Evolutionary conservation across 2,888 invertebrate genomes (phyloP).

Genomic region (Panopea generosa): DNA sequence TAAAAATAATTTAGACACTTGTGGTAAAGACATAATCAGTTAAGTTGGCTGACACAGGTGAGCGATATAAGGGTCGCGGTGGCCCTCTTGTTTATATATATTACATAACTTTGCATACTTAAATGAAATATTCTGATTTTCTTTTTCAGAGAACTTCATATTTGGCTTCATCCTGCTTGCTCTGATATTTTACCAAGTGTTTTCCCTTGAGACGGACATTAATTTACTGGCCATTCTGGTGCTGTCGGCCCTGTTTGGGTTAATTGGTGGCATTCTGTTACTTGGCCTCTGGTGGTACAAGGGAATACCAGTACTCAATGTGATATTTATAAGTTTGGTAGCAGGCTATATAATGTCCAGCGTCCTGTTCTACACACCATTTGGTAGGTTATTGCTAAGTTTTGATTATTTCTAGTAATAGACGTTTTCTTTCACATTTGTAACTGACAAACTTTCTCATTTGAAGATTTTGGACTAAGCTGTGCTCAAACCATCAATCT

Average conservation of each 20-base stretch:
- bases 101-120: too few species aligned
- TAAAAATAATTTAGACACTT: too few species aligned
- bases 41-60: too few species aligned
- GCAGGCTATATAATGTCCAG: constrained; percentile 89
- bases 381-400: constrained; percentile 88
- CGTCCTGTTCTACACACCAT: constrained; percentile 87
- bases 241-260: constrained; percentile 87
- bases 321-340: constrained; percentile 88
- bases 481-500: too few species aligned
- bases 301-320: constrained; percentile 88
- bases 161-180: constrained; percentile 88
- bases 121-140: too few species aligned
- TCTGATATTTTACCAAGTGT: constrained; percentile 87
- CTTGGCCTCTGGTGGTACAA: constrained; percentile 88
- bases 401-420: too few species aligned
- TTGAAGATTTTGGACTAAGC: too few species aligned
- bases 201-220: constrained; percentile 70
- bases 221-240: constrained; percentile 82
- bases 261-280: constrained; percentile 88
- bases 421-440: too few species aligned
- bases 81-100: too few species aligned
- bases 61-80: too few species aligned
- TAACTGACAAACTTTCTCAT: too few species aligned
- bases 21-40: too few species aligned
- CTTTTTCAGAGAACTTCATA: constrained; percentile 87